These are phyloP conservation scores for Acomys russatus DNA, from an alignment of 2,797 vertebrate genomes.

Conservation along the genomic window DNA sequence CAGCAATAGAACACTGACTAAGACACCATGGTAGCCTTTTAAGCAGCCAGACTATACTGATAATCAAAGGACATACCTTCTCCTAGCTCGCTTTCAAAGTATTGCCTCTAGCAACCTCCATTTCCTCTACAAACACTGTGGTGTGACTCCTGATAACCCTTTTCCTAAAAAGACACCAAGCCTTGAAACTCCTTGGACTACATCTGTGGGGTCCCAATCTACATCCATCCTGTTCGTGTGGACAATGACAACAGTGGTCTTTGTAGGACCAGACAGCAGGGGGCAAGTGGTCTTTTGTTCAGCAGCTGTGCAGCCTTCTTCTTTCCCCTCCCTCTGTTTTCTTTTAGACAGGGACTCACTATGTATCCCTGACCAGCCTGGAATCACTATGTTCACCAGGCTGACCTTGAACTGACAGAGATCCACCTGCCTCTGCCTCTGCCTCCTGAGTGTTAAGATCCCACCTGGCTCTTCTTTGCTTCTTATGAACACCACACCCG, in stretches of 20 bases:
- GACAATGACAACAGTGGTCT: neutral
- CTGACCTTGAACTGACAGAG: neutral
- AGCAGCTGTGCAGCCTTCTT: neutral
- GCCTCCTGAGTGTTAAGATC: neutral
- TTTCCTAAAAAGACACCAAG: neutral
- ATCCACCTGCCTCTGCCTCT: neutral
- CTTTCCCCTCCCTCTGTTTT: neutral
- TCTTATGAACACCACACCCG: neutral
- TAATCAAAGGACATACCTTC: neutral
- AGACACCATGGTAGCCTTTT: neutral
- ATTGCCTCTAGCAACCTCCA: neutral
- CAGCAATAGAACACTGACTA: neutral
- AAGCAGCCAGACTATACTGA: neutral
- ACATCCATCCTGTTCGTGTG: neutral
- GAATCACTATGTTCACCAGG: neutral
- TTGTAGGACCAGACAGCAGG: neutral
- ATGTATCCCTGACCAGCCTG: too few relatives aligned
- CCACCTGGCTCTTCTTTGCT: neutral
- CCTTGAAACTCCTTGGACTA: neutral
- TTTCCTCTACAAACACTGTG: neutral
- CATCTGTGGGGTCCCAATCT: too few relatives aligned
- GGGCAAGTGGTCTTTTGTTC: neutral
- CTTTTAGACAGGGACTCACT: neutral
- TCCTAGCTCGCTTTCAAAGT: neutral
- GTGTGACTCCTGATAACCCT: neutral